These are phyloP conservation scores for Phylloscopus trochilus DNA, from an alignment of 2,113 vertebrate genomes.

Conservation along the genomic window DNA sequence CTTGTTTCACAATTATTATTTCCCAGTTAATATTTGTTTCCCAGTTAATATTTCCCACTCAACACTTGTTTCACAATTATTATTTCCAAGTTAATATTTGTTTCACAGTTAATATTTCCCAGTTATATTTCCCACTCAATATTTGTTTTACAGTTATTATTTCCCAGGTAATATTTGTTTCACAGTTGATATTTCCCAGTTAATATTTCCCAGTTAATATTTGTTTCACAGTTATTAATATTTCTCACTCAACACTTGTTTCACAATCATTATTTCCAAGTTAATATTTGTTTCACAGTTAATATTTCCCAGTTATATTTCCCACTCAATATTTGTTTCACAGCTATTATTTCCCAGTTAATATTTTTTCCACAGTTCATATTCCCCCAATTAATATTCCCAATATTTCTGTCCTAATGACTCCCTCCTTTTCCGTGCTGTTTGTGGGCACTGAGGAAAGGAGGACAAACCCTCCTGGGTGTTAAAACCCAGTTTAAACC, in stretches of 20 bases:
- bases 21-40: no score
- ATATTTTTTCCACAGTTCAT: background rate
- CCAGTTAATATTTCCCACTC: no score
- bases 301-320: background rate
- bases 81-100: no score
- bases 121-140: no score
- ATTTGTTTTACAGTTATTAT: no score
- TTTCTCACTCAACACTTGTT: background rate
- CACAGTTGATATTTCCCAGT: no score
- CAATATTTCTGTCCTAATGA: background rate
- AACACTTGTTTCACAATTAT: no score
- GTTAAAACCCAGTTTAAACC: background rate
- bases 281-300: background rate
- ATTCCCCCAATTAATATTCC: background rate
- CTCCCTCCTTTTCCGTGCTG: rapidly evolving
- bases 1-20: no score
- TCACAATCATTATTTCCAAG: background rate
- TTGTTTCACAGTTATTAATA: no score
- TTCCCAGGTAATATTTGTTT: no score
- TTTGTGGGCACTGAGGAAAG: rapidly evolving
- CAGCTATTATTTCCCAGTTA: background rate
- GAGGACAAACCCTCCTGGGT: background rate
- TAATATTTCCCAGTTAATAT: no score
- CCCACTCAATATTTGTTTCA: background rate
- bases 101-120: no score